Conservation (phyloP, 1,140 invertebrate species). For the Rhyzopertha dominica region DNA sequence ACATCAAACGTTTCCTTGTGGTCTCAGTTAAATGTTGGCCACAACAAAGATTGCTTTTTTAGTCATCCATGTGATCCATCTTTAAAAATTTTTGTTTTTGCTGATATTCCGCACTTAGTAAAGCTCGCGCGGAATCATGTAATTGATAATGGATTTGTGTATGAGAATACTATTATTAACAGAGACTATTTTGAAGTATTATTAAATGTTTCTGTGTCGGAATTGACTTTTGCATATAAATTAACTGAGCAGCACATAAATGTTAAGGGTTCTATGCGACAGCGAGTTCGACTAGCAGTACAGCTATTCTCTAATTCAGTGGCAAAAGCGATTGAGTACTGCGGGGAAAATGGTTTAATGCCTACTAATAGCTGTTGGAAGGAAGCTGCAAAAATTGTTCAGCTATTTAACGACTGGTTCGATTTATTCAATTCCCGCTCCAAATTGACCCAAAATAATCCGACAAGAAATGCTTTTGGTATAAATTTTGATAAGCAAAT, state of each 20-base stretch:
- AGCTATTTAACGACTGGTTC: constrained; percentile 14
- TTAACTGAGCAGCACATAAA: too few relatives aligned
- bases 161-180: too few relatives aligned
- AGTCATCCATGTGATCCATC: constrained; percentile 6
- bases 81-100: constrained; percentile 7
- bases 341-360: constrained; percentile 3
- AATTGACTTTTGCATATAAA: too few relatives aligned
- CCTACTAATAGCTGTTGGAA: constrained; percentile 5
- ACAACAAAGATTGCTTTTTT: constrained; percentile 8
- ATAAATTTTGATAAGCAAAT: constrained; percentile 18
- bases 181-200: too few relatives aligned
- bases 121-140: constrained; percentile 3
- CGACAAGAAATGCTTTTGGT: constrained; percentile 7
- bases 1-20: not conserved
- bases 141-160: constrained; percentile 19
- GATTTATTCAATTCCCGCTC: constrained; percentile 14
- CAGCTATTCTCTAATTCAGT: too few relatives aligned
- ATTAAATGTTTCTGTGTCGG: too few relatives aligned
- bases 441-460: constrained; percentile 12
- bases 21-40: constrained; percentile 6
- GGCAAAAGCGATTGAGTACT: constrained; percentile 10
- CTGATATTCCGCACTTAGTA: constrained; percentile 6
- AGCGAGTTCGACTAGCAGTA: too few relatives aligned
- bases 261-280: too few relatives aligned
- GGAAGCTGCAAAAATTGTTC: too few relatives aligned